Evolutionary conservation across 2,797 vertebrate genomes (phyloP).

Genomic region (Crocodylus rhombifer): DNA sequence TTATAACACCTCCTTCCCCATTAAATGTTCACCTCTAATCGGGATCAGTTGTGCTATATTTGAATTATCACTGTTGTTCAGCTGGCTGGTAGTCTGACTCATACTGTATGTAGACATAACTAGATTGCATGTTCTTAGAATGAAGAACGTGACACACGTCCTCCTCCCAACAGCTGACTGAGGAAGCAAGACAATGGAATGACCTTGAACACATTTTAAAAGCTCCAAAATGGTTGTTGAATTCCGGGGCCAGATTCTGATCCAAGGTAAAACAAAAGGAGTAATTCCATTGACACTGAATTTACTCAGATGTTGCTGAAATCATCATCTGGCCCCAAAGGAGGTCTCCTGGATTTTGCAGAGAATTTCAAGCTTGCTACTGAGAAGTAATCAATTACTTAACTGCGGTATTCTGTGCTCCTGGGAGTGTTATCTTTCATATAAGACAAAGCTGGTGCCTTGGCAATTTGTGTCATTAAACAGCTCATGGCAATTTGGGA

Average conservation of each 20-base stretch:
- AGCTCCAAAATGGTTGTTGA: not conserved
- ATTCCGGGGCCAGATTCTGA: not conserved
- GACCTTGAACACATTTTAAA: not conserved
- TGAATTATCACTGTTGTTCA: not conserved
- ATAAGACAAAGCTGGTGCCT: not conserved
- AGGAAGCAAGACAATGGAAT: not conserved
- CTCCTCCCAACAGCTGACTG: not conserved
- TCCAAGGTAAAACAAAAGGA: not conserved
- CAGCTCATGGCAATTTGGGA: not conserved
- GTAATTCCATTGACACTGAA: not conserved
- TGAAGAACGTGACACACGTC: not conserved
- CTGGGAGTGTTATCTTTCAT: not conserved
- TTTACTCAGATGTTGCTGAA: not conserved
- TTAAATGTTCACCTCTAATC: not conserved
- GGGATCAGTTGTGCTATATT: not conserved
- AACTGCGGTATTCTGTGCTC: not conserved
- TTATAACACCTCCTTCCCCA: not conserved
- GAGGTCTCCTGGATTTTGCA: not conserved
- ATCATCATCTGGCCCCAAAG: not conserved
- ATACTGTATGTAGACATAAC: not conserved
- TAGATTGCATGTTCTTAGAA: not conserved
- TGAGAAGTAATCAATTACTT: slow-evolving; percentile 20
- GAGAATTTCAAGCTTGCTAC: not conserved
- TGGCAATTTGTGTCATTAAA: not conserved
- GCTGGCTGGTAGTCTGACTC: not conserved